Percentiles rank a stretch among this genome's conserved stretches.
These are phyloP conservation scores for Drosophila siamana DNA, from an alignment of 2,888 invertebrate genomes.

Conservation along the genomic window DNA sequence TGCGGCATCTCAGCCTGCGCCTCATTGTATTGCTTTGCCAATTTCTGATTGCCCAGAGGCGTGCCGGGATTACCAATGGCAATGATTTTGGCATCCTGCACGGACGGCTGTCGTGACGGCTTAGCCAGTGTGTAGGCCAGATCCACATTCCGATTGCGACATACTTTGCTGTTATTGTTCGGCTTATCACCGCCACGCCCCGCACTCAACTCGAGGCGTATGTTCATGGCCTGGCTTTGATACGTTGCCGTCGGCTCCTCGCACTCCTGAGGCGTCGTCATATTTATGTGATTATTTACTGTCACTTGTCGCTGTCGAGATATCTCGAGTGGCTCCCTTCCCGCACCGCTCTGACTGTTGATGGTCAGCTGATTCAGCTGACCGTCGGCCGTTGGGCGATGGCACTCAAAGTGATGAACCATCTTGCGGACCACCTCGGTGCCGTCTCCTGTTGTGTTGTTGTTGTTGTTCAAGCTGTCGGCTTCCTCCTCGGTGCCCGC, in stretches of 20 bases:
- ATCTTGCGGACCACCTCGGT: constrained; percentile 84
- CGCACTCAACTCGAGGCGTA: constrained; percentile 68
- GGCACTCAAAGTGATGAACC: constrained; percentile 84
- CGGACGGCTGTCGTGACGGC: constrained; percentile 35
- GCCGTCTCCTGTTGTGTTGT: constrained; percentile 62
- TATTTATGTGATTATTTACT: constrained; percentile 85
- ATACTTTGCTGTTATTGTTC: constrained; percentile 79
- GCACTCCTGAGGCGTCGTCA: constrained; percentile 34
- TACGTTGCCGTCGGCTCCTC: constrained; percentile 46
- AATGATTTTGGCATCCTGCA: constrained; percentile 36
- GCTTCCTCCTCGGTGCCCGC: constrained; percentile 87
- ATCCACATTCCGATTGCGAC: constrained; percentile 86
- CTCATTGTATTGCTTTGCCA: constrained; percentile 16
- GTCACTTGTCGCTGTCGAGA: constrained; percentile 74
- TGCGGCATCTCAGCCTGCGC: background rate
- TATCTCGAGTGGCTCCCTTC: constrained; percentile 12
- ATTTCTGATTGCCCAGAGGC: constrained; percentile 44
- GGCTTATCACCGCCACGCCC: constrained; percentile 72
- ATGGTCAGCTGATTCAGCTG: constrained; percentile 83
- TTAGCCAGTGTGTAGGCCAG: constrained; percentile 84
- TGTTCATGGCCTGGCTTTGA: constrained; percentile 82
- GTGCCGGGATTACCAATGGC: constrained; percentile 30
- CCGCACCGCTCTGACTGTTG: constrained; percentile 84
- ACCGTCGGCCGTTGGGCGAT: constrained; percentile 47
- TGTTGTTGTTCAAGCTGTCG: constrained; percentile 26